phyloP scores from a whole-genome alignment of 2,113 vertebrate genomes.

The Sitta europaea region DNA sequence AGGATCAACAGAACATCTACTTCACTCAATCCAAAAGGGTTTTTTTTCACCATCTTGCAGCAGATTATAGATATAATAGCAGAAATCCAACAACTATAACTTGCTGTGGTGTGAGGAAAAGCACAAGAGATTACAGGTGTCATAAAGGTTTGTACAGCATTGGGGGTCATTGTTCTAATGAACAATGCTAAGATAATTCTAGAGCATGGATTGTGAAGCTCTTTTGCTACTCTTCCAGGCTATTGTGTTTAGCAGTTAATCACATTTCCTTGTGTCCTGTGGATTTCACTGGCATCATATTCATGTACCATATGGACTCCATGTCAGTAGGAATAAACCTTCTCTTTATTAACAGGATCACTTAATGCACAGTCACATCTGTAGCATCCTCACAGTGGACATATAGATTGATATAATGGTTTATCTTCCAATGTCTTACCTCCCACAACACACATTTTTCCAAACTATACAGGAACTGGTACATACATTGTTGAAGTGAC shows the following conservation, averaged over 20 bases:
- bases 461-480: neutral
- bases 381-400: neutral
- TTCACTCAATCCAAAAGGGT: neutral
- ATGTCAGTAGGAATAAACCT: neutral
- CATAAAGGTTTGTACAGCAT: neutral
- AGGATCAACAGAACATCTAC: neutral
- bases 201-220: neutral
- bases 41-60: neutral
- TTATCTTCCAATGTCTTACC: neutral
- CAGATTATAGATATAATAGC: neutral
- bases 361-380: neutral
- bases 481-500: neutral
- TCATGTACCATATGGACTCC: neutral
- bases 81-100: neutral
- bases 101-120: neutral
- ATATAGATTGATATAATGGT: neutral
- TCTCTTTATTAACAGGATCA: neutral
- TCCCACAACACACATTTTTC: neutral
- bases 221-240: neutral
- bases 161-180: neutral
- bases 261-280: neutral
- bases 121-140: neutral
- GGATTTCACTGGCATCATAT: neutral
- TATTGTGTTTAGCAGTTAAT: neutral
- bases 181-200: neutral